phyloP scores from a whole-genome alignment of 2,113 vertebrate species.

The Dunckerocampus dactyliophorus region DNA sequence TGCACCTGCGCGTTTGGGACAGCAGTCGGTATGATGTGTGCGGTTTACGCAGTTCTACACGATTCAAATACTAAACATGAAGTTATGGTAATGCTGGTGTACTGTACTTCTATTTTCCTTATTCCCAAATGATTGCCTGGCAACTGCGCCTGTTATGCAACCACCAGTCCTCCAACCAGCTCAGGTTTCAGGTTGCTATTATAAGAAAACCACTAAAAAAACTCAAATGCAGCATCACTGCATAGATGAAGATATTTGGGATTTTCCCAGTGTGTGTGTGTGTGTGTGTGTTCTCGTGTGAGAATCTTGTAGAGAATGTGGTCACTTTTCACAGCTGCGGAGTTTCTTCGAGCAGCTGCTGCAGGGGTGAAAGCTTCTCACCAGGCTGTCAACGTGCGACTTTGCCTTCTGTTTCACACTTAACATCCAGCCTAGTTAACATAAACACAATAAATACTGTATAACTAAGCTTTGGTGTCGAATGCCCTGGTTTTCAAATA shows the following conservation, averaged over 20 bases:
- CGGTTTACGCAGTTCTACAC: no score
- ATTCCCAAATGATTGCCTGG: neutral
- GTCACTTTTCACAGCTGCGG: slow-evolving; percentile 33
- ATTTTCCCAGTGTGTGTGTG: neutral
- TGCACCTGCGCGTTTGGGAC: no score
- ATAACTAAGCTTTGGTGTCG: no score
- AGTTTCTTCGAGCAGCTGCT: slow-evolving; percentile 38
- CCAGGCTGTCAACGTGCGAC: slow-evolving; percentile 10
- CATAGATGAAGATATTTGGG: neutral
- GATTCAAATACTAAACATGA: neutral
- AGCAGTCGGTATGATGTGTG: no score
- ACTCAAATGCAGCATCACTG: neutral
- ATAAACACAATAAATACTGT: neutral
- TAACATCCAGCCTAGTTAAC: neutral
- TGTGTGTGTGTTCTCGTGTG: neutral
- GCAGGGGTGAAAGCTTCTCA: slow-evolving; percentile 16
- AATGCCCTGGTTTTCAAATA: no score
- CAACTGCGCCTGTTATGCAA: slow-evolving; percentile 1
- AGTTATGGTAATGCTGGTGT: neutral
- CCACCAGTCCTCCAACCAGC: slow-evolving; percentile 25
- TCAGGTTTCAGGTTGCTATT: slow-evolving; percentile 35
- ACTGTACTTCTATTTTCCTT: neutral
- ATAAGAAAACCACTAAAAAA: slow-evolving; percentile 21
- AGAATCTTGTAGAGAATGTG: slow-evolving; percentile 4
- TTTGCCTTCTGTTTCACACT: slow-evolving; percentile 13